Evolutionary conservation across 2,797 vertebrate species (phyloP).

Genomic region (Protonibea diacanthus): DNA sequence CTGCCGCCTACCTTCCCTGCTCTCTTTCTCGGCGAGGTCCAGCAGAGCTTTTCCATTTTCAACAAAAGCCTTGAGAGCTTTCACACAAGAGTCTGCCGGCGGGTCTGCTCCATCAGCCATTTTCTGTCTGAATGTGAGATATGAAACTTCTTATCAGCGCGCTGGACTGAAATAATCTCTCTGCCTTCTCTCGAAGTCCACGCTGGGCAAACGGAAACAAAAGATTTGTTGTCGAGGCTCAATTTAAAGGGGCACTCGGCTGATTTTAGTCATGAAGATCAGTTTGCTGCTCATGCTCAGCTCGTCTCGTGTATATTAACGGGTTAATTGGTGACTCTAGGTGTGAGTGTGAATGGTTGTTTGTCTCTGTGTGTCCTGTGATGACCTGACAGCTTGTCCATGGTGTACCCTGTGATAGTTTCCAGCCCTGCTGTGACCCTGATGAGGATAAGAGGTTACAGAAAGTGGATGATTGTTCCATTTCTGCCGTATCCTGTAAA

Average conservation of each 20-base stretch:
- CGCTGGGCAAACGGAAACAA: conserved; percentile 1
- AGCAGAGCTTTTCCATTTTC: conserved; percentile 61
- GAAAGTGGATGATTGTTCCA: too few relatives aligned
- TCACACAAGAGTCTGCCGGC: background rate
- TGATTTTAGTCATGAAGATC: background rate
- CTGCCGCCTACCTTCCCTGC: conserved; percentile 61
- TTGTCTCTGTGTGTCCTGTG: too few relatives aligned
- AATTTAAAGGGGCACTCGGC: conserved; percentile 21
- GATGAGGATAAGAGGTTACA: too few relatives aligned
- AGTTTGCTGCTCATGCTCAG: background rate
- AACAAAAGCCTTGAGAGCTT: conserved; percentile 48
- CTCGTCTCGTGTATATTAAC: background rate
- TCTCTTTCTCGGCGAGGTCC: conserved; percentile 57
- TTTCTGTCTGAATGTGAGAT: conserved; percentile 27
- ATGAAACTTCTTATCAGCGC: conserved; percentile 35
- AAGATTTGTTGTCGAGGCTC: background rate
- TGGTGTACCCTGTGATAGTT: too few relatives aligned
- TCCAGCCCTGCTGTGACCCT: too few relatives aligned
- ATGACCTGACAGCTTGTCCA: too few relatives aligned
- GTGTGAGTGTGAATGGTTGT: too few relatives aligned
- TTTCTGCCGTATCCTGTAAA: too few relatives aligned
- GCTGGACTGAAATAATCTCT: background rate
- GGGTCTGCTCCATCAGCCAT: conserved; percentile 22
- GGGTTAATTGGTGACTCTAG: too few relatives aligned
- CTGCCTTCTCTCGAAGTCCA: conserved; percentile 45